Conservation (phyloP, 1,140 invertebrate genomes). For the Pseudomyrmex flavicornis region DNA sequence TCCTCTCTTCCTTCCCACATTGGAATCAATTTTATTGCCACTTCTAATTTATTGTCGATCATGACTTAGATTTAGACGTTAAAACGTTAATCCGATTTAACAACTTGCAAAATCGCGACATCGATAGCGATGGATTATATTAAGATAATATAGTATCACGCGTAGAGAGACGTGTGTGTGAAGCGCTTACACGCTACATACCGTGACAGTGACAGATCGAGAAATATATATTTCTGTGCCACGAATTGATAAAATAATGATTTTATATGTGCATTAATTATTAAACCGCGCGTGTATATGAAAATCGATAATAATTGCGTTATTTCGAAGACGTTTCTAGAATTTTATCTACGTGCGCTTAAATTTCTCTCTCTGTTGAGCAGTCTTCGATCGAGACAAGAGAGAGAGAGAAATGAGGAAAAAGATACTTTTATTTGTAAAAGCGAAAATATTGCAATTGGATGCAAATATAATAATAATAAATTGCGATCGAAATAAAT, state of each 20-base stretch:
- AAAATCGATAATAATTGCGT: neutral
- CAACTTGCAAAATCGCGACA: neutral
- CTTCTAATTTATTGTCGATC: constrained; percentile 23
- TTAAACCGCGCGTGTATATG: neutral
- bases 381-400: neutral
- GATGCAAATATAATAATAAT: constrained; percentile 1
- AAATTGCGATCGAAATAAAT: constrained; percentile 20
- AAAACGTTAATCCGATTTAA: constrained; percentile 26
- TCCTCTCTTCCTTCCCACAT: neutral
- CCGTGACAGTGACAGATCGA: neutral
- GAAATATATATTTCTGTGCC: constrained; percentile 2
- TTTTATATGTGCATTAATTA: neutral
- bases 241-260: neutral
- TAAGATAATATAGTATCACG: constrained; percentile 6
- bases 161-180: neutral
- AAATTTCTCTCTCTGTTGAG: no score
- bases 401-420: neutral
- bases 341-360: no score
- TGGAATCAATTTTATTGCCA: constrained; percentile 46
- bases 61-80: constrained; percentile 5
- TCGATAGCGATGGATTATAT: neutral
- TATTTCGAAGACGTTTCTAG: no score
- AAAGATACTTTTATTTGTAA: neutral
- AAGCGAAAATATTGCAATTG: constrained; percentile 3
- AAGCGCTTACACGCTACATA: no score